Evolutionary conservation across 1,140 invertebrate genomes (phyloP).

Genomic region (Condylostylus longicornis): DNA sequence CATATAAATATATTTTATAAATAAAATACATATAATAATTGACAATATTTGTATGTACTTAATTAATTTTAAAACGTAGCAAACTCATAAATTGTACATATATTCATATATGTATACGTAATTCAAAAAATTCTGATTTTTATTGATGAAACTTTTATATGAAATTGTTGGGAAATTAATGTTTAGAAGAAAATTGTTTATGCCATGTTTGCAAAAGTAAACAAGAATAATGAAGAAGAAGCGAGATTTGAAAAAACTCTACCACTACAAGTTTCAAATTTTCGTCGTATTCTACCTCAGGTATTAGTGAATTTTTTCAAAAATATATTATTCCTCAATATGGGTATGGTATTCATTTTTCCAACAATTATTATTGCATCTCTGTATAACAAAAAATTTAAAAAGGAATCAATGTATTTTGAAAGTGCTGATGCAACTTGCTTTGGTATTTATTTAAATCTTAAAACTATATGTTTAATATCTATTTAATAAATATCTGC

Average conservation of each 20-base stretch:
- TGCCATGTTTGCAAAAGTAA: no score
- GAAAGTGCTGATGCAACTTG: constrained; percentile 48
- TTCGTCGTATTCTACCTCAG: constrained; percentile 14
- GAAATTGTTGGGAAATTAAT: no score
- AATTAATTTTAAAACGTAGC: no score
- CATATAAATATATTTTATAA: no score
- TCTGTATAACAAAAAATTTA: constrained; percentile 33
- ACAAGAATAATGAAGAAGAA: background rate
- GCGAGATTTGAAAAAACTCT: background rate
- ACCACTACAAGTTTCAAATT: background rate
- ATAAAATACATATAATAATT: no score
- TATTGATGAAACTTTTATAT: background rate
- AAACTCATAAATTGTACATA: background rate
- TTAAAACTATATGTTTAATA: background rate
- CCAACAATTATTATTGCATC: constrained; percentile 52
- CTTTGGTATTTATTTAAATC: constrained; percentile 39
- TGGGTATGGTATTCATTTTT: constrained; percentile 43
- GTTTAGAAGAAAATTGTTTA: no score
- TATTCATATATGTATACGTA: background rate
- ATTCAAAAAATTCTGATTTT: background rate
- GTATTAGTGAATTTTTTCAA: constrained; percentile 32
- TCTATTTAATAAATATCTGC: background rate
- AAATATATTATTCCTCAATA: constrained; percentile 32
- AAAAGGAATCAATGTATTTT: constrained; percentile 34
- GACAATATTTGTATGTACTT: no score